Evolutionary conservation across 30 jellyfish, hydroid and myxozoan genomes (phyloP).

Genomic region (Catostylus mosaicus): DNA sequence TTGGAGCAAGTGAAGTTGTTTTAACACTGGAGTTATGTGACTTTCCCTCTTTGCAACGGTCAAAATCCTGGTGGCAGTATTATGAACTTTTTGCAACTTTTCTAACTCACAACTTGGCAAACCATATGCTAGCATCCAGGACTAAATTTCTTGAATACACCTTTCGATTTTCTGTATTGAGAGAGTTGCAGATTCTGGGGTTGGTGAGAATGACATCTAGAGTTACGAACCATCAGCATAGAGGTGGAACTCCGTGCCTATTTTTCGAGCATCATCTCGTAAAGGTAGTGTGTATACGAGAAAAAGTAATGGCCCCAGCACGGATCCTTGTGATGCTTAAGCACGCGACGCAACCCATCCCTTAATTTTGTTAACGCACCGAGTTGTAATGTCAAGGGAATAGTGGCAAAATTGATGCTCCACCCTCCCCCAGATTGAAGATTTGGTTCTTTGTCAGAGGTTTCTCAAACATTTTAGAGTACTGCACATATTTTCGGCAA

Average conservation of each 20-base stretch:
- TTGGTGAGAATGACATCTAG: no score
- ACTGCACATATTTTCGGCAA: no score
- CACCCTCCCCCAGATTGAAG: no score
- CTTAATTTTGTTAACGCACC: no score
- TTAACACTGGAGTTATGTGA: constrained; percentile 47
- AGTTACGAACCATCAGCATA: no score
- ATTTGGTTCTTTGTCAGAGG: no score
- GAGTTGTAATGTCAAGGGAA: no score
- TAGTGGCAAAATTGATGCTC: no score
- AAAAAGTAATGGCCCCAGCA: constrained; percentile 32
- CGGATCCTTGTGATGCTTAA: constrained; percentile 69
- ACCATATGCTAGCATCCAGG: constrained; percentile 60
- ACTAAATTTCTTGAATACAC: constrained; percentile 32
- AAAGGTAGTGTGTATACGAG: constrained; percentile 34
- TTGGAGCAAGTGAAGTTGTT: constrained; percentile 45
- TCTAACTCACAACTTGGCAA: constrained; percentile 19
- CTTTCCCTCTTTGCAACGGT: constrained; percentile 22
- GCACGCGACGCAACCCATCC: no score
- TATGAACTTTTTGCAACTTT: constrained; percentile 33
- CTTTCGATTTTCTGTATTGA: constrained; percentile 26
- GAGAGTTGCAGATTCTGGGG: constrained; percentile 52
- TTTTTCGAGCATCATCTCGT: constrained; percentile 10
- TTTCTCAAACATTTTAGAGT: no score
- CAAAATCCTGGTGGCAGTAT: constrained; percentile 45
- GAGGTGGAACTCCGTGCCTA: neutral